Base-by-base conservation (phyloP, 1,140 invertebrate genomes). In the Eciton burchellii region DNA sequence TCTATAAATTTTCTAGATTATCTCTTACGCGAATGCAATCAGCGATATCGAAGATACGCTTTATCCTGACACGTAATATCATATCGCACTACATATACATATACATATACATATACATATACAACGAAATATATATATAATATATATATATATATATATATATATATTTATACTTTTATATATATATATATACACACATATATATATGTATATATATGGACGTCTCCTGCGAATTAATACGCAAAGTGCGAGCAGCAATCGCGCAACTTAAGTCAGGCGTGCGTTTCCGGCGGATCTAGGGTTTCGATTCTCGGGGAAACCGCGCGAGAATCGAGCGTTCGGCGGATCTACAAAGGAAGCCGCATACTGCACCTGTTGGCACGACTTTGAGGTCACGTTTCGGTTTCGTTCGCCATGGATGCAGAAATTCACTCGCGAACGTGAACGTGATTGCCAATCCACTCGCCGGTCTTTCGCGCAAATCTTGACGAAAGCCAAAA, bases 361-460 rank as follows among this genome's bases (percentile, higher is more conserved):
- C 63, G 56, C 56, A 57, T 56, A 35, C 68, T 79, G 57, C 87
- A 81, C 63, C 81, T 84, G 77, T 81, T 82, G 47, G 68, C 88
- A 90, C 88, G 83, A 90, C 66, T 21, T 76, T 86, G 68, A 85
- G 84, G 47, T 82, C 84, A 47, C 47, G 84, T 85, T n/a, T 85
- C 60, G 43, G 60, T 85, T 84, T 60, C 49, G 49, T 12, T 35
- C 35, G n/a, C 19, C 29, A 35, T 29, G 62, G 19, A 43, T 68
- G 16, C 49, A 68, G 63, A 79, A 77, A 56, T 35, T 24, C 62
- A 19, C 63, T 79, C 74, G 45, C 63, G 63, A 79, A 79, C 24
- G 63, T 79, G 74, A 79, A 79, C 68, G 74, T n/a, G 74, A 68
- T 56, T 79, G 62, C 35, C 43, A 79, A 68, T 70, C 68, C n/a